phyloP scores from a whole-genome alignment of 2,113 vertebrate genomes.

The Ammodytes marinus region DNA sequence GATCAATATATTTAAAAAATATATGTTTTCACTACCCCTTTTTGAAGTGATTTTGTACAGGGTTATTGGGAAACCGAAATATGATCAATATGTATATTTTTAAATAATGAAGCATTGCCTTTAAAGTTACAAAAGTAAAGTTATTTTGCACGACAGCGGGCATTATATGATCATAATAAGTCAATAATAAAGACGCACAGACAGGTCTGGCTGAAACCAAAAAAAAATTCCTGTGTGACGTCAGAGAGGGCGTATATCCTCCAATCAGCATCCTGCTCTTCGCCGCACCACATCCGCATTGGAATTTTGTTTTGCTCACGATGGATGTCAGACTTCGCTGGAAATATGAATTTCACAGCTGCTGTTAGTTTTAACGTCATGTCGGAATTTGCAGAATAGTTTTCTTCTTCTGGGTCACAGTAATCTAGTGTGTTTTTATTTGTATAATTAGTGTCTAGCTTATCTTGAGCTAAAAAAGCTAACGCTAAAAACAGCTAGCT shows the following conservation, averaged over 20 bases:
- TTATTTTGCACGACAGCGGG: too few relatives aligned
- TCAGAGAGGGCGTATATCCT: background rate
- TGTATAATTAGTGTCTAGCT: background rate
- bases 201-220: background rate
- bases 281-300: slow-evolving; percentile 54
- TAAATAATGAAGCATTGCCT: too few relatives aligned
- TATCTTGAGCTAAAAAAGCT: background rate
- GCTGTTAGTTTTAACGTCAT: background rate
- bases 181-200: slow-evolving; percentile 1
- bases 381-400: accelerated
- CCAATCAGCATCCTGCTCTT: slow-evolving; percentile 63
- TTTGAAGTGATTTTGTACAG: too few relatives aligned
- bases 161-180: too few relatives aligned
- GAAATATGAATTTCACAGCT: background rate
- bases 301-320: slow-evolving; percentile 63
- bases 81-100: too few relatives aligned
- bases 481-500: slow-evolving; percentile 52
- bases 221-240: slow-evolving; percentile 64
- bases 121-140: too few relatives aligned
- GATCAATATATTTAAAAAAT: too few relatives aligned
- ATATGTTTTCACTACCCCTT: too few relatives aligned
- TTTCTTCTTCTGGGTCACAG: background rate
- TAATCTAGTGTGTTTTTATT: background rate
- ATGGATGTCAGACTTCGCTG: slow-evolving; percentile 17
- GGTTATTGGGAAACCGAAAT: too few relatives aligned